A percentile compares a stretch with the other conserved stretches of the same genome.
phyloP scores from a whole-genome alignment of 2,888 invertebrate species.

The Pantelozetes paolii region DNA sequence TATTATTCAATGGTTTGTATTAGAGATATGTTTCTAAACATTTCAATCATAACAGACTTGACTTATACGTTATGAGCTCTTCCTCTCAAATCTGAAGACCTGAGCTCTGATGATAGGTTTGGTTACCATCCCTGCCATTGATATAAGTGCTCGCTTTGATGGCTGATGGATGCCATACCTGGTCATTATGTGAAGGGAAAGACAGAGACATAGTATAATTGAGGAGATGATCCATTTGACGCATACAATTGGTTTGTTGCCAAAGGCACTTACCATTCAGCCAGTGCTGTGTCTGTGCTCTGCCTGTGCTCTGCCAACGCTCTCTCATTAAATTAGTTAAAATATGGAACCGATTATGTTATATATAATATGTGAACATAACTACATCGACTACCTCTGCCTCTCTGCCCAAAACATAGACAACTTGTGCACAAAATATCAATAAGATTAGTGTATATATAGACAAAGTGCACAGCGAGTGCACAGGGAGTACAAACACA shows the following conservation, averaged over 20 bases:
- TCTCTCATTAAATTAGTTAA: slow-evolving; percentile 25
- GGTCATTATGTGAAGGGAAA: slow-evolving; percentile 28
- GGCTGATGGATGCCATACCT: slow-evolving; percentile 26
- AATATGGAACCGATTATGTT: slow-evolving; percentile 5
- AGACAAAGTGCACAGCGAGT: too few relatives aligned
- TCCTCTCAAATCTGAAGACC: background rate
- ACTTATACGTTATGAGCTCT: slow-evolving; percentile 14
- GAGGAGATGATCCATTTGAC: slow-evolving; percentile 34
- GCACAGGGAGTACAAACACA: too few relatives aligned
- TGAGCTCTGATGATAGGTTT: slow-evolving; percentile 28
- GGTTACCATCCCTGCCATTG: background rate
- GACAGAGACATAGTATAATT: slow-evolving; percentile 31
- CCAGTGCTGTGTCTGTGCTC: too few relatives aligned
- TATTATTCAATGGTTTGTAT: slow-evolving; percentile 27
- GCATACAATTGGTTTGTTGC: slow-evolving; percentile 34
- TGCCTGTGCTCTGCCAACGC: background rate
- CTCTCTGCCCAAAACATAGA: background rate
- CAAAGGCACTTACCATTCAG: slow-evolving; percentile 10
- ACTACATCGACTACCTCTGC: background rate
- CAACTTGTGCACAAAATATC: background rate
- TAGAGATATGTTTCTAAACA: slow-evolving; percentile 24
- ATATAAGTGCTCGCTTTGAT: slow-evolving; percentile 21
- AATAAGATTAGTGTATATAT: too few relatives aligned
- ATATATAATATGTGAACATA: background rate
- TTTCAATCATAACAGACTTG: slow-evolving; percentile 28